A percentile compares a stretch with the other conserved stretches of the same genome.
Evolutionary conservation across 2,888 invertebrate species (phyloP).

Genomic region (Drosophila acutilabella): DNA sequence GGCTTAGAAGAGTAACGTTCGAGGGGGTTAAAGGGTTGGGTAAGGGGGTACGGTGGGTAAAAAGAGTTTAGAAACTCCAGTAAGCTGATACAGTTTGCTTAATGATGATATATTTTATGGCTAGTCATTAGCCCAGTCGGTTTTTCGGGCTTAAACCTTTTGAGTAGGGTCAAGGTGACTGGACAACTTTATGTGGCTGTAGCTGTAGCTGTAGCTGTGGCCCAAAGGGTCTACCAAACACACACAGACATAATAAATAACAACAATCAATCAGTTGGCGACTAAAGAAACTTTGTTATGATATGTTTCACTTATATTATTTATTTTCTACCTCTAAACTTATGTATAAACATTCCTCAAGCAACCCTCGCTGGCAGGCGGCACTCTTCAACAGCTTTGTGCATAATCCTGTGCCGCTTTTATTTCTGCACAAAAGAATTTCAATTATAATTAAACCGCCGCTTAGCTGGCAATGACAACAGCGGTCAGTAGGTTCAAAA

Average conservation of each 20-base stretch:
- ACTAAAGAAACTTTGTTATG: slow-evolving; percentile 23
- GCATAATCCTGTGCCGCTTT: slow-evolving; percentile 22
- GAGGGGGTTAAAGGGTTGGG: not conserved
- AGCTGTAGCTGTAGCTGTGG: slow-evolving; percentile 18
- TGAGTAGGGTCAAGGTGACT: slow-evolving; percentile 64
- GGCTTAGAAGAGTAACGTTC: slow-evolving; percentile 42
- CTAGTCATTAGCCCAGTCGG: slow-evolving; percentile 59
- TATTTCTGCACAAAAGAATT: slow-evolving; percentile 28
- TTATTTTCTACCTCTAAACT: not conserved
- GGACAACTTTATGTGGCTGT: slow-evolving; percentile 40
- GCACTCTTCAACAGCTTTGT: slow-evolving; percentile 13
- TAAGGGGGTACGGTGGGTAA: not conserved
- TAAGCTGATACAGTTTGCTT: slow-evolving; percentile 62
- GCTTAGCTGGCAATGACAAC: slow-evolving; percentile 61
- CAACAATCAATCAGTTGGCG: slow-evolving; percentile 50
- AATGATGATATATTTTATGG: slow-evolving; percentile 72
- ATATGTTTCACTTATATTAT: slow-evolving; percentile 3
- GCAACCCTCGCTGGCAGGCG: slow-evolving; percentile 10
- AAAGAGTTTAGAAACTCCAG: slow-evolving; percentile 40
- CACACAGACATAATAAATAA: slow-evolving; percentile 31
- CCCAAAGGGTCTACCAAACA: slow-evolving; percentile 13
- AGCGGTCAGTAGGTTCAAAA: slow-evolving; percentile 48
- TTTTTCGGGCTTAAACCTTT: slow-evolving; percentile 44
- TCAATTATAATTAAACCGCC: slow-evolving; percentile 61
- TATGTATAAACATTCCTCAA: slow-evolving; percentile 8